Evolutionary conservation across 1,140 invertebrate species (phyloP), one percentile per base, ranked within the genome.

Genomic region (Palaemon carinicauda): DNA sequence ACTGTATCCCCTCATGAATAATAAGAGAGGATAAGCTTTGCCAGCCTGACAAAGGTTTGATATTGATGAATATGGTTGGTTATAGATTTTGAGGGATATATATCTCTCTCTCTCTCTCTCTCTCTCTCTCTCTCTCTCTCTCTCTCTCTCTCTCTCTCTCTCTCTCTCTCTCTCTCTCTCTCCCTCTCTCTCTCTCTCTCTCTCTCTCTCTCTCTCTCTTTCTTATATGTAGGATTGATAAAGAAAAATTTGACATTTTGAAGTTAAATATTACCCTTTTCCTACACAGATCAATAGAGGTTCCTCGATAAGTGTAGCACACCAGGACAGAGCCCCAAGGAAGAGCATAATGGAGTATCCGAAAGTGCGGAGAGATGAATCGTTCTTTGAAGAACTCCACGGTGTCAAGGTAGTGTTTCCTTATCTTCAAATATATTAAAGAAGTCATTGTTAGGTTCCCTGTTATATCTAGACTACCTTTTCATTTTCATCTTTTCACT

Each of bases 321-420:
- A 41, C 41, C 0, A 5, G 15, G 27, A 12, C 9, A 24, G 7
- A 29, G 56, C n/a, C n/a, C 19, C 29, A 7, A 83, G 21, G 17
- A 75, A 69, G 27, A n/a, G n/a, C 2, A 78, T 9, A 56, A 87
- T 90, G 81, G 83, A 92, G 41, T 98, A 98, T 92, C 97, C 97
- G 2, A 91, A 93, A 83, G 94, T 94, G 71, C 92, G 95, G 82
- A 93, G 96, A 89, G 96, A 98, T 91, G 95, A 96, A 87, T 92
- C 92, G 77, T 93, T 96, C 71, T 91, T 95, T 51, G 97, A 98
- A 88, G 93, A 95, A 90, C 96, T 96, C 91, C 96, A 97, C 92
- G 97, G 96, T 54, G 92, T 93, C 54, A 94, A 97, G 94, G 96
- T 97, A 93, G 90, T 88, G 50, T 14, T 74, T 53, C 19, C 27